Evolutionary conservation across 2,113 vertebrate species (phyloP), one percentile per base, ranked within the genome.

Genomic region (Carassius auratus): DNA sequence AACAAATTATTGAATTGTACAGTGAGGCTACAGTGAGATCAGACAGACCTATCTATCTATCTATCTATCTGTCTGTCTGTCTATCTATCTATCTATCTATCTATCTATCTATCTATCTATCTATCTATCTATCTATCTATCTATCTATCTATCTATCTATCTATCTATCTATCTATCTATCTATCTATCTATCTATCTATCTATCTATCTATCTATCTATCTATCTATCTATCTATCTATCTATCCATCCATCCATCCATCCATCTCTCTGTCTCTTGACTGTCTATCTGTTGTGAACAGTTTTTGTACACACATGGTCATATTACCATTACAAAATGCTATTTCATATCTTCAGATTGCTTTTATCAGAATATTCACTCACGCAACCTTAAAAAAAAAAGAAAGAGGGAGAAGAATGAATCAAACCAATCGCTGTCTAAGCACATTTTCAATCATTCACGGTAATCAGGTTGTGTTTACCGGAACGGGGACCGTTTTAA

Each of bases 391-490:
- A n/a, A 42, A 71, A 42, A 59, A 59, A 42, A 45, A 74, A 48
- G 19, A 71, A 73, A 19, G 71, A 78, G 23, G 2, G 64, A 57
- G 21, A 7, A 36, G 8, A 78, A 78, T 23, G 96, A 96, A 97
- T 97, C 96, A 97, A 97, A 98, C 96, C 96, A 95, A 95, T 95
- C 93, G 90, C 88, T 94, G 92, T 95, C 95, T 96, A 95, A 95
- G 94, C 95, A 95, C 95, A 95, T 96, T 97, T 97, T 95, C 96
- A 96, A 96, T 97, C 96, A 96, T 96, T 97, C 95, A 95, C 95
- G 96, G 96, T 97, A 98, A 97, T 99, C 97, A 97, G 95, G 97
- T 98, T 97, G 93, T 98, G 97, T 99, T 99, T 99, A 97, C 98
- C 96, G 96, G 96, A 96, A 96, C 95, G 94, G 93, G 96, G 97